Conservation (phyloP, 2,797 vertebrate species). For the Otolemur crassicaudatus region DNA sequence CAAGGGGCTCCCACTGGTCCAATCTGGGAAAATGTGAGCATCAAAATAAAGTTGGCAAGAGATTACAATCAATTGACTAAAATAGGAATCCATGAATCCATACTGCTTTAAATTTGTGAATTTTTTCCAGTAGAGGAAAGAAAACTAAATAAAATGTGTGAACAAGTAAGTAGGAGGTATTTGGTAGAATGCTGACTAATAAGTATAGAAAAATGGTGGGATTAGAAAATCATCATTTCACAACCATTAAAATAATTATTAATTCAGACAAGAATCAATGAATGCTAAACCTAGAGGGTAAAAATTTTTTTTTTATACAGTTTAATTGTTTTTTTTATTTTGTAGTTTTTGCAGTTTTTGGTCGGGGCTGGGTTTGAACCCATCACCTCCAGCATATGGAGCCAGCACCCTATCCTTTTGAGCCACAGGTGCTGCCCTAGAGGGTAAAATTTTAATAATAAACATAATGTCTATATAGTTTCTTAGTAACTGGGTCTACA, state of each 20-base stretch:
- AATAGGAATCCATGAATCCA: neutral
- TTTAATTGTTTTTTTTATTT: no score
- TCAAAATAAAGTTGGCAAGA: neutral
- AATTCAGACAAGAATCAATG: neutral
- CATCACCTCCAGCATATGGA: no score
- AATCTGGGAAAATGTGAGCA: neutral
- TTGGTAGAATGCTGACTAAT: neutral
- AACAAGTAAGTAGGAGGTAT: neutral
- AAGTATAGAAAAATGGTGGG: neutral
- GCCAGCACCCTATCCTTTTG: no score
- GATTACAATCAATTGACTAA: neutral
- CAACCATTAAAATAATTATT: neutral
- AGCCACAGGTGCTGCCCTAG: no score
- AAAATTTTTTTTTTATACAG: neutral
- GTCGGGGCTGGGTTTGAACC: no score
- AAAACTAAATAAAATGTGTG: no score
- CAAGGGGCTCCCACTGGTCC: neutral
- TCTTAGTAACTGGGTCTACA: neutral
- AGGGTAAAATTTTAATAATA: neutral
- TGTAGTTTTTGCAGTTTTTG: no score
- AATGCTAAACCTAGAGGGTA: neutral
- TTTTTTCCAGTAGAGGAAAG: no score
- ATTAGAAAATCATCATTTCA: neutral
- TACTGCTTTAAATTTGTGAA: neutral
- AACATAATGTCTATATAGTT: neutral